Conservation (phyloP, 2,797 vertebrate genomes). For the Valencia hispanica region DNA sequence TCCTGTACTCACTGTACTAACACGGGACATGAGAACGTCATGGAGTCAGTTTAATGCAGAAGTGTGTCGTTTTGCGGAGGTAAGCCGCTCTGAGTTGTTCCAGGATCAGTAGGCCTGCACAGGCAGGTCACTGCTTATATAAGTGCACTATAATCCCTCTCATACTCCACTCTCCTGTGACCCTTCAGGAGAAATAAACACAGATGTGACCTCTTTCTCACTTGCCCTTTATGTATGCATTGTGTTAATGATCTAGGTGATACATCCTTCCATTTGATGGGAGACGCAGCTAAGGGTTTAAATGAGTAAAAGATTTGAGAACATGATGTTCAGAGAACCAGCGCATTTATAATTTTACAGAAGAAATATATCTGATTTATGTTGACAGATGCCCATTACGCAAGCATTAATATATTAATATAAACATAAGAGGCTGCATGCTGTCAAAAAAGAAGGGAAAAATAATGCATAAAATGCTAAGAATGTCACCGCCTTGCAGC, state of each 20-base stretch:
- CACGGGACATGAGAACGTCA: background rate
- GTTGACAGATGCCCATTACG: background rate
- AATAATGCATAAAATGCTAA: background rate
- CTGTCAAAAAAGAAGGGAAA: background rate
- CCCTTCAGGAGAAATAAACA: constrained; percentile 12
- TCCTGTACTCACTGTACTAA: background rate
- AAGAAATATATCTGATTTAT: background rate
- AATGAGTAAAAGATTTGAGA: constrained; percentile 24
- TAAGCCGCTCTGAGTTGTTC: constrained; percentile 59
- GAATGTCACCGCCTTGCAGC: background rate
- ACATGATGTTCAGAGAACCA: constrained; percentile 32
- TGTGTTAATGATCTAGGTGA: constrained; percentile 2
- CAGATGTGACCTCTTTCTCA: constrained; percentile 14
- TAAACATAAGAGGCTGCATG: background rate
- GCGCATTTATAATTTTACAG: background rate
- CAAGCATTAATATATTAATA: background rate
- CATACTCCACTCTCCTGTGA: constrained; percentile 16
- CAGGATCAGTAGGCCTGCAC: constrained; percentile 68
- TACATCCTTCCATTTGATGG: constrained; percentile 24
- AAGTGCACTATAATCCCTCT: constrained; percentile 65
- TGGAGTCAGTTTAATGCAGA: constrained; percentile 42
- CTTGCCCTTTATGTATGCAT: constrained; percentile 10
- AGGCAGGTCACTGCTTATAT: constrained; percentile 74
- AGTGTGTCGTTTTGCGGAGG: constrained; percentile 58
- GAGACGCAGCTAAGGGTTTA: constrained; percentile 1